Conservation (phyloP, 2,113 vertebrate genomes). For the Gallinago paraguaiae region DNA sequence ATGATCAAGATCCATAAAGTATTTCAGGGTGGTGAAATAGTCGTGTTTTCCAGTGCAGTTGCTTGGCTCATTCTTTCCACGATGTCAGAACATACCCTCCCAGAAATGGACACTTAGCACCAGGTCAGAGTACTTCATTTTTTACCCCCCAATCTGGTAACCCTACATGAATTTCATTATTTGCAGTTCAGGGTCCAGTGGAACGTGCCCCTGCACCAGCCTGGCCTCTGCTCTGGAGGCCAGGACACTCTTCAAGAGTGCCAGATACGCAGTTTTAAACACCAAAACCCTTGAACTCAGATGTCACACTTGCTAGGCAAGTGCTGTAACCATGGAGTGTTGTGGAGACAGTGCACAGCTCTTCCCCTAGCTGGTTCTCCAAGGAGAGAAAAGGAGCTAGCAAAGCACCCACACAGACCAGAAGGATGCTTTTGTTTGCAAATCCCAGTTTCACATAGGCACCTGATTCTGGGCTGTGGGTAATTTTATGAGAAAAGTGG, state of each 20-base stretch:
- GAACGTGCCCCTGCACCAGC: fast-evolving
- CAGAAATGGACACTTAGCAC: background rate
- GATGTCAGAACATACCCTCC: fast-evolving
- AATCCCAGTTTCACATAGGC: background rate
- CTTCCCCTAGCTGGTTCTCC: background rate
- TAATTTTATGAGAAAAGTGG: background rate
- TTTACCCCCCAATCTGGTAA: background rate
- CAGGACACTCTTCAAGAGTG: background rate
- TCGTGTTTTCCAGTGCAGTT: background rate
- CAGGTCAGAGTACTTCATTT: background rate
- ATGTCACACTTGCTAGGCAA: background rate
- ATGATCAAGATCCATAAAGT: background rate
- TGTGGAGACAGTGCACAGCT: background rate
- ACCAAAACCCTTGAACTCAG: background rate
- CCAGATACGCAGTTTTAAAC: background rate
- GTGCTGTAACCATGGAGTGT: fast-evolving
- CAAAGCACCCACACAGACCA: background rate
- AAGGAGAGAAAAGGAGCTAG: background rate
- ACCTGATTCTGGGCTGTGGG: background rate
- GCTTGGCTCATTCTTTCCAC: background rate
- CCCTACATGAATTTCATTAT: background rate
- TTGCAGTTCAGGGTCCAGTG: background rate
- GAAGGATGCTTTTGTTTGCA: background rate
- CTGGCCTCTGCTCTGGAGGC: background rate
- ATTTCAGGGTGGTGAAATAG: background rate